Percentiles rank a stretch among this genome's conserved stretches.
Evolutionary conservation across 2,888 invertebrate genomes (phyloP).

Genomic region (Drosophila niveifrons): DNA sequence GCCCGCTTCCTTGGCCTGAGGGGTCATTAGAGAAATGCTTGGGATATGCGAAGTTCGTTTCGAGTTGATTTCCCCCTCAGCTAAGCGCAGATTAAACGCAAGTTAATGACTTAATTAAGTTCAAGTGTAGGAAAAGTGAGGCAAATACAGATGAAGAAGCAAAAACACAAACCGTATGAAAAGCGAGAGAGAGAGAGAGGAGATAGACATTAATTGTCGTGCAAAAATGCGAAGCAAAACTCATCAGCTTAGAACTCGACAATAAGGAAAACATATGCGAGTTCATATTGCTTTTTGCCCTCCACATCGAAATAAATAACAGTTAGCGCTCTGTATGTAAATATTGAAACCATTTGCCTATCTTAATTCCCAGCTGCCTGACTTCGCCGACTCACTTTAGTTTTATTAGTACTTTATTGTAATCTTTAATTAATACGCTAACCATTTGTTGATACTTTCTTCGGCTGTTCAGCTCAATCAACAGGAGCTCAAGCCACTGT

Average conservation of each 20-base stretch:
- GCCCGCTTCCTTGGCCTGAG: not conserved
- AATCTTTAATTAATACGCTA: slow-evolving; percentile 56
- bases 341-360: slow-evolving; percentile 3
- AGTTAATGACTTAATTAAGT: slow-evolving; percentile 76
- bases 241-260: slow-evolving; percentile 30
- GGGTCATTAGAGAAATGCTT: slow-evolving; percentile 69
- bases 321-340: not conserved
- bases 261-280: slow-evolving; percentile 32
- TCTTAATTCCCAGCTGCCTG: slow-evolving; percentile 10
- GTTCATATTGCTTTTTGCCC: slow-evolving; percentile 22
- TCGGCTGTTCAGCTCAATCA: slow-evolving; percentile 55
- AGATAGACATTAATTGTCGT: slow-evolving; percentile 60
- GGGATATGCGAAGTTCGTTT: slow-evolving; percentile 61
- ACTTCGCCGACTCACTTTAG: not conserved
- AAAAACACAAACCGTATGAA: slow-evolving; percentile 27
- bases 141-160: slow-evolving; percentile 27
- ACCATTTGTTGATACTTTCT: slow-evolving; percentile 64
- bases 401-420: slow-evolving; percentile 20
- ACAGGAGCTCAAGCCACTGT: slow-evolving; percentile 59
- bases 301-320: slow-evolving; percentile 8
- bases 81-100: slow-evolving; percentile 74
- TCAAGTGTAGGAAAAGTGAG: slow-evolving; percentile 49
- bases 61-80: slow-evolving; percentile 37
- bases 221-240: slow-evolving; percentile 53
- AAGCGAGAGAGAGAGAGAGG: slow-evolving; percentile 53